A percentile compares a stretch with the other conserved stretches of the same genome.
These are phyloP conservation scores for Megalonaias nervosa DNA, from an alignment of 1,140 invertebrate species.

Conservation along the genomic window DNA sequence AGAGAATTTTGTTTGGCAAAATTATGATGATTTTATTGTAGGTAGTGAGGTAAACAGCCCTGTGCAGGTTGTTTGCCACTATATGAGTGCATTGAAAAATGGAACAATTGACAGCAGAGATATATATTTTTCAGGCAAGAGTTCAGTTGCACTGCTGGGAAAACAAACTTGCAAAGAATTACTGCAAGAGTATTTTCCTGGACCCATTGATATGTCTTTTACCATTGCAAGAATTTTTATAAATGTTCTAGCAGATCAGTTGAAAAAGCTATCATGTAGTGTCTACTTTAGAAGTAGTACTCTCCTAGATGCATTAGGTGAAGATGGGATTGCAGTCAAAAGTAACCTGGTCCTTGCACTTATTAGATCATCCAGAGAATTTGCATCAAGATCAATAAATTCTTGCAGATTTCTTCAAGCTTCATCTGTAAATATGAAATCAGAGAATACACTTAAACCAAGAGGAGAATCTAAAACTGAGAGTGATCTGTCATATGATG, in stretches of 20 bases:
- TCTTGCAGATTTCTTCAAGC: slow-evolving; percentile 34
- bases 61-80: slow-evolving; percentile 47
- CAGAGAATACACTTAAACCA: neutral
- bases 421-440: slow-evolving; percentile 3
- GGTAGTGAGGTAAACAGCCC: slow-evolving; percentile 46
- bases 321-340: slow-evolving; percentile 19
- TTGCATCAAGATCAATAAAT: slow-evolving; percentile 46
- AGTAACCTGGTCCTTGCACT: slow-evolving; percentile 39
- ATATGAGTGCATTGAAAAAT: slow-evolving; percentile 24
- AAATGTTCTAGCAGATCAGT: no score
- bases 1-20: slow-evolving; percentile 31
- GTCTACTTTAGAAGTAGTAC: slow-evolving; percentile 37
- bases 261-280: slow-evolving; percentile 51
- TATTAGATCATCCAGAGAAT: slow-evolving; percentile 38
- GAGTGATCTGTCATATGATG: neutral
- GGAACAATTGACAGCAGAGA: slow-evolving; percentile 36
- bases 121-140: slow-evolving; percentile 17
- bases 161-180: slow-evolving; percentile 22
- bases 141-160: slow-evolving; percentile 17
- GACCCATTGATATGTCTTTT: slow-evolving; percentile 31
- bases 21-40: slow-evolving; percentile 29
- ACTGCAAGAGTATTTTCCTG: slow-evolving; percentile 29
- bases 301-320: slow-evolving; percentile 31
- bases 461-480: neutral
- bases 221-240: slow-evolving; percentile 39